Evolutionary conservation across 2,113 vertebrate genomes (phyloP), one percentile per base, ranked within the genome.

Genomic region (Ursus arctos): DNA sequence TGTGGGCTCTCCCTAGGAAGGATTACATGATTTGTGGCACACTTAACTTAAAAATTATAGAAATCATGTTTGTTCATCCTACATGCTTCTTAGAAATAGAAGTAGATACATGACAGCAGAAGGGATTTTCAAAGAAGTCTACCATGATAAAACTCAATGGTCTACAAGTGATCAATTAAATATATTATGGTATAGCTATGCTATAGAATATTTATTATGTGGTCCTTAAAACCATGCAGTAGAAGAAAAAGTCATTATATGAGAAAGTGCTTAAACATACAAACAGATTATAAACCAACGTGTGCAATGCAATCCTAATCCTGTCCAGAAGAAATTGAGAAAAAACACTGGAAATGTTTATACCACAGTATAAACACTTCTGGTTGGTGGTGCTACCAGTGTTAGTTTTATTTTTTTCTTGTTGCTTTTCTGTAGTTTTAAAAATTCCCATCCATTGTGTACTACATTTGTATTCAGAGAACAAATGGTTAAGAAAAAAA

Each of bases 381-480:
- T 91, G 81, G 16, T 31, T 59, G 18, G 24, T 69, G n/a, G 19
- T 15, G 7, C 76, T 83, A 31, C 40, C 21, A 2, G 31, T 53
- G 28, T 19, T 72, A 36, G 21, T n/a, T 91, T 90, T 87, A 1
- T 40, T 86, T 74, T 79, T 67, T 90, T 93, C 49, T 67, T 84
- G 16, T 40, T 84, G 40, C 8, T 93, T 81, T 91, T 74, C 19
- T 85, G 4, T 74, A 74, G 24, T 67, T 97, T 92, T 67, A 43
- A 88, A 79, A 84, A 28, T 47, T 84, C 7, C 18, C 49, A 91
- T 91, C 28, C 43, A 51, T 71, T 28, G 59, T 55, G 8, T 72
- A 82, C 51, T 47, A 51, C 7, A 53, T 89, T 92, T 67, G 16
- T 80, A 88, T 94, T 95, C 14, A 89, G 65, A 91, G 76, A 95